These are phyloP conservation scores for Meteorus colon DNA, from an alignment of 2,888 invertebrate genomes.

Conservation along the genomic window DNA sequence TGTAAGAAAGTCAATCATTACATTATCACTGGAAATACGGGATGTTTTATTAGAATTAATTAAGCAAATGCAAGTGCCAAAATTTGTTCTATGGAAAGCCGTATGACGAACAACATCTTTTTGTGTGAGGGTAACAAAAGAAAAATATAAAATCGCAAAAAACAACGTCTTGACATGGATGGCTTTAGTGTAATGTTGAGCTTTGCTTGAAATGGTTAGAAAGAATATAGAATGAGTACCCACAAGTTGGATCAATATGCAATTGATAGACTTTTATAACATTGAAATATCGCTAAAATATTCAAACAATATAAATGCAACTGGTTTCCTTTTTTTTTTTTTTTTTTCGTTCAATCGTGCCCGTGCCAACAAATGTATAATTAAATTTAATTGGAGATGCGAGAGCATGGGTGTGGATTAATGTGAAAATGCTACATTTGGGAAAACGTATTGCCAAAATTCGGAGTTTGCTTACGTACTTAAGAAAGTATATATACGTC, in stretches of 20 bases:
- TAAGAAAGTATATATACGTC: constrained; percentile 4
- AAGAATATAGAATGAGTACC: neutral
- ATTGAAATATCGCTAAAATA: constrained; percentile 42
- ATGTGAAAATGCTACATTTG: neutral
- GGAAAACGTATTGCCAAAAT: constrained; percentile 22
- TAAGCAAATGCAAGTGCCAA: constrained; percentile 67
- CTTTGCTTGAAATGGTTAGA: constrained; percentile 17
- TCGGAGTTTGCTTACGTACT: constrained; percentile 30
- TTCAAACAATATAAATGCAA: constrained; percentile 30
- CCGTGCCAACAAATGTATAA: neutral
- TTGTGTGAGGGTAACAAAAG: constrained; percentile 14
- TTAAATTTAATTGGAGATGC: constrained; percentile 1
- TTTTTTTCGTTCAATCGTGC: constrained; percentile 10
- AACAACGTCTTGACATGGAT: constrained; percentile 11
- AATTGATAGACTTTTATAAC: constrained; percentile 31
- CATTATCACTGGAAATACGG: constrained; percentile 32
- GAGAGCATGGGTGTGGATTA: neutral
- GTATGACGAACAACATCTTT: constrained; percentile 20
- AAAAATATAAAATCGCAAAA: neutral
- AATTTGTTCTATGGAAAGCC: constrained; percentile 56
- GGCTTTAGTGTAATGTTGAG: constrained; percentile 7
- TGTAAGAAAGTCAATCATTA: constrained; percentile 38
- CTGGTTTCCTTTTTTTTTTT: constrained; percentile 29
- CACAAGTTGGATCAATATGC: constrained; percentile 17
- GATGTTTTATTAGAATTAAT: constrained; percentile 51